Evolutionary conservation across 2,888 invertebrate genomes (phyloP).

Genomic region (Linnaemya tessellans): DNA sequence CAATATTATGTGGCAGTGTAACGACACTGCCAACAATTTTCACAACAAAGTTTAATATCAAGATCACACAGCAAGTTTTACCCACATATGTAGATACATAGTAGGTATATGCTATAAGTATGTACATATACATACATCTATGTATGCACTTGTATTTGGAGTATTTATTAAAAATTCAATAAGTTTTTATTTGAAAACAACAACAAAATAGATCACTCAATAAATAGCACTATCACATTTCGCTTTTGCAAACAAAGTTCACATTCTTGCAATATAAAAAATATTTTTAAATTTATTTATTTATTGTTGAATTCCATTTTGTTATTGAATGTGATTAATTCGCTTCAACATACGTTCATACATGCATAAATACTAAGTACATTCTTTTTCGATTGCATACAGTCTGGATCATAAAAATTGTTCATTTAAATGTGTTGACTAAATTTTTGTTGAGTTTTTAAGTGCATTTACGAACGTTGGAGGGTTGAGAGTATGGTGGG

Average conservation of each 20-base stretch:
- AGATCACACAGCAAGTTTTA: not conserved
- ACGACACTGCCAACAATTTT: not conserved
- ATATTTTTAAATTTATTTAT: constrained; percentile 11
- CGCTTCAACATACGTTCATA: not conserved
- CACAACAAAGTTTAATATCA: not conserved
- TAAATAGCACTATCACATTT: constrained; percentile 19
- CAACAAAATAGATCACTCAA: constrained; percentile 8
- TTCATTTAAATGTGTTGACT: constrained; percentile 33
- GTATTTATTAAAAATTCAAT: not conserved
- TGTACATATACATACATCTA: not conserved
- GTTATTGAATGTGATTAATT: constrained; percentile 25
- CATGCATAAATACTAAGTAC: not conserved
- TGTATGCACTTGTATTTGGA: too few species aligned
- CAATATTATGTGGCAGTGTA: not conserved
- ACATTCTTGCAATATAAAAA: constrained; percentile 32
- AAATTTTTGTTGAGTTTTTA: constrained; percentile 16
- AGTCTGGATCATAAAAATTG: constrained; percentile 10
- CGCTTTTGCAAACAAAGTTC: constrained; percentile 37
- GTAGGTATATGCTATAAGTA: too few species aligned
- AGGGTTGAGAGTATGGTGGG: not conserved
- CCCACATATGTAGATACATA: not conserved
- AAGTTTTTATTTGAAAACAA: constrained; percentile 2
- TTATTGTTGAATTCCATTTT: constrained; percentile 32
- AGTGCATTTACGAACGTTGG: not conserved
- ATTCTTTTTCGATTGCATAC: not conserved